Conservation (phyloP, 2,888 invertebrate species). For the Xiphydria camelus region DNA sequence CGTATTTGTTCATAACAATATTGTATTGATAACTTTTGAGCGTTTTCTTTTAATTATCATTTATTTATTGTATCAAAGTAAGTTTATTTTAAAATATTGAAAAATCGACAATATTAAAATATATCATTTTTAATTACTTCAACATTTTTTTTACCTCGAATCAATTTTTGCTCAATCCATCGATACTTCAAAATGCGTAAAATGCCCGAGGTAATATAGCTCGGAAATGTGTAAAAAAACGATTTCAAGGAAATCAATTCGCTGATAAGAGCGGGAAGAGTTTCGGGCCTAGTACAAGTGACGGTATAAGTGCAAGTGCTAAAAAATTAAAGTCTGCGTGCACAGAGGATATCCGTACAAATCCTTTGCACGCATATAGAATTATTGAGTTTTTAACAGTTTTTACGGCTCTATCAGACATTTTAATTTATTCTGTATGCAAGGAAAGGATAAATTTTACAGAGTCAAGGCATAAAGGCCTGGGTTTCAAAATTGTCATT, state of each 20-base stretch:
- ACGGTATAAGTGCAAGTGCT: conserved; percentile 3
- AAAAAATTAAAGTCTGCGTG: conserved; percentile 1
- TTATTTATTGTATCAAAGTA: no score
- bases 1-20: no score
- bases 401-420: conserved; percentile 11
- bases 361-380: conserved; percentile 2
- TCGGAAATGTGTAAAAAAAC: neutral
- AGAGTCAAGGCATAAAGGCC: conserved; percentile 17
- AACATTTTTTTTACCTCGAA: no score
- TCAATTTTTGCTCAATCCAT: neutral
- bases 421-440: conserved; percentile 12
- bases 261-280: neutral
- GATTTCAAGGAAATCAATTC: conserved; percentile 1
- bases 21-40: no score
- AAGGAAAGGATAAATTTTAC: conserved; percentile 19
- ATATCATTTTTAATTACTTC: no score
- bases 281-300: conserved; percentile 1
- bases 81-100: neutral
- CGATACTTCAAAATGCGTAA: neutral
- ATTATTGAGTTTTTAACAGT: conserved; percentile 8
- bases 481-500: conserved; percentile 23
- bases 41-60: no score
- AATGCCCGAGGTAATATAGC: neutral
- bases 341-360: conserved; percentile 1
- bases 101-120: no score